Evolutionary conservation across 2,888 invertebrate species (phyloP).

Genomic region (Lepidocyrtoides sp.): DNA sequence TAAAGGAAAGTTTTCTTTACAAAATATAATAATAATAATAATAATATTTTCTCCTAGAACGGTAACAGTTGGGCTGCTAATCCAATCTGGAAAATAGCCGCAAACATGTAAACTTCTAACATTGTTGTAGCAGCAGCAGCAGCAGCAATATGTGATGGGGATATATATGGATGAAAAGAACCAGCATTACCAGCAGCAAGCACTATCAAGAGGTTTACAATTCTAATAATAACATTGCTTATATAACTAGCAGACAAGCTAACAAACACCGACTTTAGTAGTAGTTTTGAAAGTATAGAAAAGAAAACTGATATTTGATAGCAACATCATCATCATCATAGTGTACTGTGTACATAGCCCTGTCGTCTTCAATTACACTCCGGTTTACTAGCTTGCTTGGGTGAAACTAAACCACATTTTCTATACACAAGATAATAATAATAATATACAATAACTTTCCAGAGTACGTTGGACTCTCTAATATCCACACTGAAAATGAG

Average conservation of each 20-base stretch:
- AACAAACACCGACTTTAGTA: neutral
- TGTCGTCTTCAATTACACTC: slow-evolving; percentile 26
- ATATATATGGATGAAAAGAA: neutral
- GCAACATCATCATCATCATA: slow-evolving; percentile 7
- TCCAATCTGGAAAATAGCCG: slow-evolving; percentile 52
- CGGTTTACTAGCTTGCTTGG: slow-evolving; percentile 17
- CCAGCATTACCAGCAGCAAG: too few relatives aligned
- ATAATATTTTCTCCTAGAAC: neutral
- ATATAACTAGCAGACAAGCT: neutral
- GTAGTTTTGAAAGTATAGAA: neutral
- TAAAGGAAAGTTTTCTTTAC: neutral
- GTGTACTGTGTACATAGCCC: neutral
- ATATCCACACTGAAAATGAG: neutral
- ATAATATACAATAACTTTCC: neutral
- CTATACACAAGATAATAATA: neutral
- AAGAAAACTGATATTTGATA: slow-evolving; percentile 49
- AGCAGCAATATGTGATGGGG: neutral
- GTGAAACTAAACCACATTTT: slow-evolving; percentile 31
- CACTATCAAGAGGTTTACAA: too few relatives aligned
- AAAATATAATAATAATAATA: neutral
- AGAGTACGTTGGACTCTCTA: neutral
- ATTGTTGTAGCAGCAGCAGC: neutral
- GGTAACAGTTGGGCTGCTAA: slow-evolving; percentile 56
- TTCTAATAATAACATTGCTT: too few relatives aligned
- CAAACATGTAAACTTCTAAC: slow-evolving; percentile 25